Evolutionary conservation across 2,888 invertebrate genomes (phyloP).

Genomic region (Lysandra bellargus): DNA sequence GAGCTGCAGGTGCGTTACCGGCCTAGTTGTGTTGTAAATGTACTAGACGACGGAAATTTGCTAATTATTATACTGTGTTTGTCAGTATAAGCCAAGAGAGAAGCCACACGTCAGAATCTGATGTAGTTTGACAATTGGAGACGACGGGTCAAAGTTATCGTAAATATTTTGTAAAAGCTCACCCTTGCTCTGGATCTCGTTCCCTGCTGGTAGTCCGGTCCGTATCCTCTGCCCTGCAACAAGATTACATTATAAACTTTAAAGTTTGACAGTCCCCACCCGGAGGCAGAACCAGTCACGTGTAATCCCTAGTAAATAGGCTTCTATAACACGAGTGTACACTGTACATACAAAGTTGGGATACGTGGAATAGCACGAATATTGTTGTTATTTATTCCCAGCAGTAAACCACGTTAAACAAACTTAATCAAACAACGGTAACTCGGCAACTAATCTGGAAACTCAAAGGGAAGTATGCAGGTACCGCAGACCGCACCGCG

Average conservation of each 20-base stretch:
- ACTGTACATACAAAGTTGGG: not conserved
- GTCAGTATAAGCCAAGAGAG: not conserved
- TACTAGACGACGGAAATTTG: too few species aligned
- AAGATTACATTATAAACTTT: conserved; percentile 42
- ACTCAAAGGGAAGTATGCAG: conserved; percentile 36
- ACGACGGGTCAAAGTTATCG: not conserved
- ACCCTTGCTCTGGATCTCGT: conserved; percentile 71
- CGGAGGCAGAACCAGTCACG: not conserved
- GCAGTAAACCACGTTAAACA: conserved; percentile 24
- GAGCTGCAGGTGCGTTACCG: too few species aligned
- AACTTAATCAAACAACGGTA: conserved; percentile 27
- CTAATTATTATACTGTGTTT: too few species aligned
- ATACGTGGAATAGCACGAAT: conserved; percentile 3
- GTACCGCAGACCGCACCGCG: conserved; percentile 36
- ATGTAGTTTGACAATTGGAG: not conserved
- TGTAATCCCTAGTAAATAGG: not conserved
- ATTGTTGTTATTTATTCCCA: conserved; percentile 30
- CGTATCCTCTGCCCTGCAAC: conserved; percentile 69
- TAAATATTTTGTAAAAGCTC: conserved; percentile 46
- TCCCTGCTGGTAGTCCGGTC: conserved; percentile 69
- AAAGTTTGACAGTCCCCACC: not conserved
- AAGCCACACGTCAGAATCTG: not conserved
- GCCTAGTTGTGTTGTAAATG: too few species aligned
- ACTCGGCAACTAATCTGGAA: conserved; percentile 34
- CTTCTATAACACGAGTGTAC: not conserved